Evolutionary conservation across 2,113 vertebrate genomes (phyloP).

Genomic region (Megalops atlanticus): DNA sequence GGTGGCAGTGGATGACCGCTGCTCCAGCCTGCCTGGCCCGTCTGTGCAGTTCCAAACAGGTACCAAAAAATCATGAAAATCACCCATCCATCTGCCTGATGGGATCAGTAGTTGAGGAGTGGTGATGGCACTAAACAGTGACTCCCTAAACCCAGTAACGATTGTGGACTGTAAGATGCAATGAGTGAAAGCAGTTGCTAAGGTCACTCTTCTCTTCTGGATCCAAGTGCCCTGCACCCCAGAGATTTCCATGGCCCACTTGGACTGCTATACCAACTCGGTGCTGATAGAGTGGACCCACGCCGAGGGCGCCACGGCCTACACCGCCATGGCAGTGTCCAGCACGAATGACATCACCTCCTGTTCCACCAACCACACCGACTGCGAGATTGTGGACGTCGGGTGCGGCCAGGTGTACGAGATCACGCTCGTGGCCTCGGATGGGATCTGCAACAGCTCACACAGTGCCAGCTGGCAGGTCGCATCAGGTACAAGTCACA

Average conservation of each 20-base stretch:
- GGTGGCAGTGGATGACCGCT: slow-evolving; percentile 58
- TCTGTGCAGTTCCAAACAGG: slow-evolving; percentile 60
- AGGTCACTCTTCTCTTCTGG: slow-evolving; percentile 3
- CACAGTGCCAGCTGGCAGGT: slow-evolving; percentile 47
- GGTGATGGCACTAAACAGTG: too few species aligned
- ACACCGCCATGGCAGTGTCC: slow-evolving; percentile 52
- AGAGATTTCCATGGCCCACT: slow-evolving; percentile 29
- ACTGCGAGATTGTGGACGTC: slow-evolving; percentile 62
- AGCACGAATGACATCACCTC: slow-evolving; percentile 23
- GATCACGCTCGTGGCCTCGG: slow-evolving; percentile 54
- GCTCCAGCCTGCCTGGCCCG: slow-evolving; percentile 66
- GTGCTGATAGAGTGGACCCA: slow-evolving; percentile 56
- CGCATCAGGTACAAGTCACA: slow-evolving; percentile 58
- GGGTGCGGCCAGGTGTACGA: slow-evolving; percentile 61
- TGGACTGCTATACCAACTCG: slow-evolving; percentile 65
- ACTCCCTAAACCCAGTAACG: neutral
- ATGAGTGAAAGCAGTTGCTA: too few species aligned
- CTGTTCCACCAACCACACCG: slow-evolving; percentile 59
- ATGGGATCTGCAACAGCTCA: slow-evolving; percentile 56
- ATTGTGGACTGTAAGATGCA: neutral
- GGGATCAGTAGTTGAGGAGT: too few species aligned
- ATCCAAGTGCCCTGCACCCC: slow-evolving; percentile 68
- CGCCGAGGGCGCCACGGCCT: slow-evolving; percentile 48
- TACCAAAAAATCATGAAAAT: slow-evolving; percentile 35
- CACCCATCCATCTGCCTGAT: too few species aligned